Evolutionary conservation across 2,888 invertebrate species (phyloP), one percentile per base, ranked within the genome.

Genomic region (Gryllus longicercus): DNA sequence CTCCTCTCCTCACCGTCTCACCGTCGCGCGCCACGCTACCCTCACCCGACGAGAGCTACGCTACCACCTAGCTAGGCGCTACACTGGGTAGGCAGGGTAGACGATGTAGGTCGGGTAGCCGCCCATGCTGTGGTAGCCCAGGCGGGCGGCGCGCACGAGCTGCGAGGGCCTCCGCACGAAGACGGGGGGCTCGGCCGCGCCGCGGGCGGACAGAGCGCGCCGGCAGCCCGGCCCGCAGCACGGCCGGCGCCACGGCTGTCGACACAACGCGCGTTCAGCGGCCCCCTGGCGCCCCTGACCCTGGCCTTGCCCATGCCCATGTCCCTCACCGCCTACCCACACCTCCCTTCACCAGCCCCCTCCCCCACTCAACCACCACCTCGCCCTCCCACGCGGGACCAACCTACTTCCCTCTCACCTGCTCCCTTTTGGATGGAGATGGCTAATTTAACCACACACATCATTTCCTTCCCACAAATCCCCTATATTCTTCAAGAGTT

Each of bases 81-180:
- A 63, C 63, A 63, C 63, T 5, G 63, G 63, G 63, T 63, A 63
- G 63, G 63, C 63, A n/a, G 63, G 63, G 63, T 63, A 63, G 63
- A 63, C 63, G 63, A 63, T 63, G 63, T 63, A 63, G 63, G 63
- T 63, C 63, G 63, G 63, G 63, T 63, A 63, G 63, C 63, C 63
- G 16, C 63, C 63, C 63, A 63, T 14, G 63, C 63, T 63, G 63
- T 63, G 63, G 63, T 63, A 63, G 14, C 63, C 63, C 16, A 16
- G 63, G 63, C 16, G 63, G 14, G 63, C n/a, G 63, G 63, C 14
- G 63, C 63, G 63, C n/a, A 63, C 63, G 63, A 63, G 63, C 63
- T 63, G 63, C 63, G 63, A 63, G 63, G 63, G 63, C n/a, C 63
- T 14, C 63, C 63, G 63, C 16, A 63, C 63, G 63, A 63, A 63